Evolutionary conservation across 2,797 vertebrate genomes (phyloP).

Genomic region (Pyrocephalus nanus): DNA sequence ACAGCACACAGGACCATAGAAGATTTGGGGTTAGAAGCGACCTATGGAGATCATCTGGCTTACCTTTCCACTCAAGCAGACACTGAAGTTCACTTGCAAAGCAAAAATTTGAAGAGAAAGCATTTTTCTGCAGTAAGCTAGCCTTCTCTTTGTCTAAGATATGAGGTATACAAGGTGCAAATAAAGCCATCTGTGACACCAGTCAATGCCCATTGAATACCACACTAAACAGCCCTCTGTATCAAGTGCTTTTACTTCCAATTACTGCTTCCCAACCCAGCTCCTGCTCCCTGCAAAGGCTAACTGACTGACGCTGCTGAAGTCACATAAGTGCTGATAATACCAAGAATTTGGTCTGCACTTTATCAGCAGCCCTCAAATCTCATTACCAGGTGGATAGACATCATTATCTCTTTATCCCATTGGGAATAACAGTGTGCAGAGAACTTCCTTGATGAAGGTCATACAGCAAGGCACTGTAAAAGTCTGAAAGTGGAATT

Average conservation of each 20-base stretch:
- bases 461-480: slow-evolving; percentile 23
- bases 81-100: background rate
- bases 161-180: background rate
- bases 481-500: slow-evolving; percentile 41
- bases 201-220: background rate
- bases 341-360: slow-evolving; percentile 49
- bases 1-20: background rate
- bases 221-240: background rate
- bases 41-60: background rate
- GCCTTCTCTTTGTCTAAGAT: background rate
- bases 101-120: background rate
- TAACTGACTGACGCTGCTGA: background rate
- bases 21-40: background rate
- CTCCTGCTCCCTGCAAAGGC: background rate
- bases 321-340: slow-evolving; percentile 49
- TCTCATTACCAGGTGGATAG: slow-evolving; percentile 60
- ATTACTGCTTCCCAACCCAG: background rate
- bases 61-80: background rate
- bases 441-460: slow-evolving; percentile 47
- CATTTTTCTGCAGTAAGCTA: background rate
- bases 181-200: background rate
- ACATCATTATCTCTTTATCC: slow-evolving; percentile 57
- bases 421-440: slow-evolving; percentile 24
- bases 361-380: slow-evolving; percentile 58
- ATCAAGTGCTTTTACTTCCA: slow-evolving; percentile 18